Base-by-base conservation (phyloP, 2,888 invertebrate genomes). In the Andrena hattorfiana region DNA sequence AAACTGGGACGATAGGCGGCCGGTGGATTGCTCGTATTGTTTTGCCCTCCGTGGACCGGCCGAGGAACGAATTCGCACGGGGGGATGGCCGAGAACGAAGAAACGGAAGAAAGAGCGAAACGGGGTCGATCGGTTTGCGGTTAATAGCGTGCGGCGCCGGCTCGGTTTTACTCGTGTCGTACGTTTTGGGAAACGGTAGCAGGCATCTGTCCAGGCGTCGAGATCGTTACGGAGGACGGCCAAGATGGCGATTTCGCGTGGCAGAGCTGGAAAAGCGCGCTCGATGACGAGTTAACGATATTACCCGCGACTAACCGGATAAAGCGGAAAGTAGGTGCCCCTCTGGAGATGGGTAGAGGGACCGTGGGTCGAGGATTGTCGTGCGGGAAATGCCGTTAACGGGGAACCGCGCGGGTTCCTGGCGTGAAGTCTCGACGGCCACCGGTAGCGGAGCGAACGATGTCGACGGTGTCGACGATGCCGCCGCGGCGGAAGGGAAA, bases 231-330 rank as follows among this genome's bases (percentile, higher is more conserved):
- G 32, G 6, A 26, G 7, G 10, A 23, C 7, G 16, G 2, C 1
- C 7, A 28, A 13, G 30, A 35, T 6, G 56, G 51, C 26, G 54
- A 68, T 60, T 26, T 63, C 73, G 63, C 63, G 74, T 20, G 48
- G 66, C 42, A 23, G 32, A 81, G 82, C 76, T 60, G 66, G 76
- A 85, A 82, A 85, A 84, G 80, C 87, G 69, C 67, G 82, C 79
- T 66, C n/a, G 48, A 70, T 81, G 81, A 81, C 89, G 87, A 82
- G 87, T 88, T 42, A 91, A 92, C 87, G 87, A 87, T 83, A 85
- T 91, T 91, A 92, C 83, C 77, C 79, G 83, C 86, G 84, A 87
- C 90, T 92, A 92, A 92, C 89, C 89, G 91, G 90, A 92, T 92
- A 89, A 92, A 89, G 86, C 89, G 87, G 79, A 90, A 92, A 91